These are phyloP conservation scores for Isaurus tuberculatus DNA, from an alignment of 92 coral and sea anemone species.

Conservation along the genomic window DNA sequence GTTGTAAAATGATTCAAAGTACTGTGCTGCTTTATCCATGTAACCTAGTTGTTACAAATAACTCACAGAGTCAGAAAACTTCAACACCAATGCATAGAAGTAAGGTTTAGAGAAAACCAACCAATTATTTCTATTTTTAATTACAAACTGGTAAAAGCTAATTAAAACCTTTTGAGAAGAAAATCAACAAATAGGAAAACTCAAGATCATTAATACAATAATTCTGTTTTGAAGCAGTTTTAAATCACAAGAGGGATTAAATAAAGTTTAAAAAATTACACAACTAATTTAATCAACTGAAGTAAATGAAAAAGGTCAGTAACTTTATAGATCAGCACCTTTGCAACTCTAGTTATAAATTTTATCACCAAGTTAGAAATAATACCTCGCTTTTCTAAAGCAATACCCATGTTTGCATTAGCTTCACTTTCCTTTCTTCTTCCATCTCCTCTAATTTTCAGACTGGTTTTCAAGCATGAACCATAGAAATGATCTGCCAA, in stretches of 20 bases:
- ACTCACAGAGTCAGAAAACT: background rate
- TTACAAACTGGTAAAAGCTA: no score
- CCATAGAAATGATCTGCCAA: conserved; percentile 93
- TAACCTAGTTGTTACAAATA: conserved; percentile 61
- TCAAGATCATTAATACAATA: no score
- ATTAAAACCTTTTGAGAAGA: no score
- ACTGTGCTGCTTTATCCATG: conserved; percentile 75
- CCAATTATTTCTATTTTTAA: no score
- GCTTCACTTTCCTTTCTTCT: conserved; percentile 97
- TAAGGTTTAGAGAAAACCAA: no score
- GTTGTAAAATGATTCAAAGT: conserved; percentile 91
- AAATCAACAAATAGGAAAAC: no score
- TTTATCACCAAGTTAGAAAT: no score
- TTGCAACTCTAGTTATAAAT: no score
- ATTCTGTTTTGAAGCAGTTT: no score
- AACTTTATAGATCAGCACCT: no score
- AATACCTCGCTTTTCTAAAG: conserved; percentile 92
- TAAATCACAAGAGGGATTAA: background rate
- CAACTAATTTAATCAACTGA: no score
- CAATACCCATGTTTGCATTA: conserved; percentile 93
- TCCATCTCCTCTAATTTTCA: conserved; percentile 97
- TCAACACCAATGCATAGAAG: background rate
- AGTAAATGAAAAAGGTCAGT: no score
- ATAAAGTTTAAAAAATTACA: background rate
- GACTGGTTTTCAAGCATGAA: conserved; percentile 87